phyloP scores from a whole-genome alignment of 2,888 invertebrate species.

The Encarsia formosa region DNA sequence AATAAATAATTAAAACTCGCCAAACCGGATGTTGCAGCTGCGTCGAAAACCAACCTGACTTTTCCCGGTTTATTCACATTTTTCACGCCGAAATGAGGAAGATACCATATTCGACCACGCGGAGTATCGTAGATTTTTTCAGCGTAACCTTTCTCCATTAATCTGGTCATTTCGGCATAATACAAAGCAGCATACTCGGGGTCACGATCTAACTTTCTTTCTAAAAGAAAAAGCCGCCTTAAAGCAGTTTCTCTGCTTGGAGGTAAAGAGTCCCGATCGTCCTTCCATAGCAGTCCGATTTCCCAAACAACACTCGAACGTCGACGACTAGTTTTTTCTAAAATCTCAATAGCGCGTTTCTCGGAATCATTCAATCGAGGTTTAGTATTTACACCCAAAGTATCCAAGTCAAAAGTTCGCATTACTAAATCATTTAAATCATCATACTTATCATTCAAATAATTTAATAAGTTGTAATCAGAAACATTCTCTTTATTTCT shows the following conservation, averaged over 20 bases:
- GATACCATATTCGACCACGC: not conserved
- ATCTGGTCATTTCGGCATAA: not conserved
- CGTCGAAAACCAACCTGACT: constrained; percentile 8
- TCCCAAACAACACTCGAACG: not conserved
- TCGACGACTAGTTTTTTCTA: not conserved
- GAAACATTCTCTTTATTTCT: too few relatives aligned
- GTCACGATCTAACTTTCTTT: not conserved
- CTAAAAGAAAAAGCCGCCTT: not conserved
- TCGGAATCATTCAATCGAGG: too few relatives aligned
- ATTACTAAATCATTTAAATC: too few relatives aligned
- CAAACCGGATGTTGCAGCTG: not conserved
- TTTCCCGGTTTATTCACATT: not conserved
- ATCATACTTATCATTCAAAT: too few relatives aligned
- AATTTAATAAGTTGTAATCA: too few relatives aligned
- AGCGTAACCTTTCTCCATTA: not conserved
- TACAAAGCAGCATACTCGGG: not conserved
- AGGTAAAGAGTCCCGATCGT: not conserved
- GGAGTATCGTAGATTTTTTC: too few relatives aligned
- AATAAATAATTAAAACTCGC: not conserved
- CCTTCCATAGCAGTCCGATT: not conserved
- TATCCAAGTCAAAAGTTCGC: too few relatives aligned
- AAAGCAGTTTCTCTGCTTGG: not conserved
- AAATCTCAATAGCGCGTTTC: not conserved
- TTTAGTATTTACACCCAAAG: too few relatives aligned
- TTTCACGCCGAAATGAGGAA: not conserved